Conservation (phyloP, 2,797 vertebrate genomes). For the Lepilemur ruficaudatus region DNA sequence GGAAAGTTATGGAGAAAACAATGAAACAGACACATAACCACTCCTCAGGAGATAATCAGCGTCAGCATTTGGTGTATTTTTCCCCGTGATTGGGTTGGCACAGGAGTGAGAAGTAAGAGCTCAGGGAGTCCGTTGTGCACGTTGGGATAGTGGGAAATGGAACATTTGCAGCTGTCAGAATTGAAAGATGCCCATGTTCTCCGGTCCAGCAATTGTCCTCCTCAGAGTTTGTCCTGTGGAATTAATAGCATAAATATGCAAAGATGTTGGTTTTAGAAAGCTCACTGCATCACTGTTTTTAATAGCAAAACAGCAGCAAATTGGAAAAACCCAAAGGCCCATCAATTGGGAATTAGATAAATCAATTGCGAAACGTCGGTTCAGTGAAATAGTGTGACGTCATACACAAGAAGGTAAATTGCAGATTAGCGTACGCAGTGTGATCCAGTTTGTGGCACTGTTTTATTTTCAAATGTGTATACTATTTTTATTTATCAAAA, state of each 20-base stretch:
- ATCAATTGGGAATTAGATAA: neutral
- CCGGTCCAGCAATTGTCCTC: neutral
- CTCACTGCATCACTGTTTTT: neutral
- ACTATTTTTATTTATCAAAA: neutral
- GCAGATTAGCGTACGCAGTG: accelerated
- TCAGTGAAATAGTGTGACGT: neutral
- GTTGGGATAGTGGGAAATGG: neutral
- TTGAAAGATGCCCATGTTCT: neutral
- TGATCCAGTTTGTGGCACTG: neutral
- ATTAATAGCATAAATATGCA: neutral
- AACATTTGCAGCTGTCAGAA: neutral
- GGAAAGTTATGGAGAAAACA: neutral
- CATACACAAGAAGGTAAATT: neutral
- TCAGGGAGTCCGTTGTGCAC: accelerated
- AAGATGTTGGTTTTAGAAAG: neutral
- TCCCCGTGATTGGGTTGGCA: neutral
- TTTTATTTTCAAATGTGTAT: neutral
- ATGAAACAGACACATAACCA: neutral
- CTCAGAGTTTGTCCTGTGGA: neutral
- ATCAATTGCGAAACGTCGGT: neutral
- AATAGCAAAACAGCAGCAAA: neutral
- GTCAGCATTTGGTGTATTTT: neutral
- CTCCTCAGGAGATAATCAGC: neutral
- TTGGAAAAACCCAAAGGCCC: neutral
- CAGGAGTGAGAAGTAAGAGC: too few species aligned